Percentiles rank a stretch among this genome's conserved stretches.
These are phyloP conservation scores for Perccottus glenii DNA, from an alignment of 2,113 vertebrate species.

Conservation along the genomic window DNA sequence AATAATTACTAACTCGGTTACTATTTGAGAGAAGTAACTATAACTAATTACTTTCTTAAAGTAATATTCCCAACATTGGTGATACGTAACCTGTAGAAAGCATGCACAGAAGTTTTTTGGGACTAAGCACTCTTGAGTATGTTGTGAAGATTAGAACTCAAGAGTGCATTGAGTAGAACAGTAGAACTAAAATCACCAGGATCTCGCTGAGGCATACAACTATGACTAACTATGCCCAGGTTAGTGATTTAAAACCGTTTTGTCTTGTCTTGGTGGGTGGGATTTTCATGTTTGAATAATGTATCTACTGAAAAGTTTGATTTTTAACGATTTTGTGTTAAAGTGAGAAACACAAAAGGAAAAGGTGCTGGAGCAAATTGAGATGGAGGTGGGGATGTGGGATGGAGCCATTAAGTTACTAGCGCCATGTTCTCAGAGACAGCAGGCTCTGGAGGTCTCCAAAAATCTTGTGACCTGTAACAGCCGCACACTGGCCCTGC, in stretches of 20 bases:
- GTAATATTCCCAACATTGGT: too few species aligned
- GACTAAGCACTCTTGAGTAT: neutral
- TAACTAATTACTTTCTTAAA: too few species aligned
- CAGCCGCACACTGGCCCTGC: slow-evolving; percentile 83
- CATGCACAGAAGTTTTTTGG: neutral
- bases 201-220: neutral
- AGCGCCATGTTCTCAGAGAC: slow-evolving; percentile 83
- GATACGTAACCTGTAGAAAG: neutral
- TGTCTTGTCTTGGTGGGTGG: too few species aligned
- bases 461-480: slow-evolving; percentile 85
- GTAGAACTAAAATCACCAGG: too few species aligned
- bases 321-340: too few species aligned
- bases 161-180: neutral
- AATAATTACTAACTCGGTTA: too few species aligned
- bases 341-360: slow-evolving; percentile 58
- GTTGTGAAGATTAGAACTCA: neutral
- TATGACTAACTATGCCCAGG: slow-evolving; percentile 52
- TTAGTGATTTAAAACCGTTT: slow-evolving; percentile 23
- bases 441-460: slow-evolving; percentile 87
- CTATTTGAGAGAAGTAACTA: too few species aligned
- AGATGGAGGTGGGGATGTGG: slow-evolving; percentile 87
- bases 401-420: slow-evolving; percentile 86
- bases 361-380: slow-evolving; percentile 83
- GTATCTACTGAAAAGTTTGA: neutral
- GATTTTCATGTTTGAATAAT: too few species aligned